These are phyloP conservation scores for Prunella himalayana DNA, from an alignment of 2,113 vertebrate genomes.

Conservation along the genomic window DNA sequence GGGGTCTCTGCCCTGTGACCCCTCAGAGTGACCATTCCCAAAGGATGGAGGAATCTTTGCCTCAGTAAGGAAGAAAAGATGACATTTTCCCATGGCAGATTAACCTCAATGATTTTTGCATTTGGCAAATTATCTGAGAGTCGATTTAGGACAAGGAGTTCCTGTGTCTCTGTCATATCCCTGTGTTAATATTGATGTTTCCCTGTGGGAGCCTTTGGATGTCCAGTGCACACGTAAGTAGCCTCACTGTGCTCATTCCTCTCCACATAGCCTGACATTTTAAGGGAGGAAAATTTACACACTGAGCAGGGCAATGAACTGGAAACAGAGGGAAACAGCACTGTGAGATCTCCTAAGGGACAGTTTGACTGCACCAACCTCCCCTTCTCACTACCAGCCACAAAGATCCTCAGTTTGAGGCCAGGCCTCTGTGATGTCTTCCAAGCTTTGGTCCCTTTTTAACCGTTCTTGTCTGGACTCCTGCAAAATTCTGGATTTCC, in stretches of 20 bases:
- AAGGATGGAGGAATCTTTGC: neutral
- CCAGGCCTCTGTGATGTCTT: neutral
- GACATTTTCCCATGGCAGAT: neutral
- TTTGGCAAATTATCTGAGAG: neutral
- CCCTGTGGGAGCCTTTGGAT: neutral
- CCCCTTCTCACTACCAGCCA: neutral
- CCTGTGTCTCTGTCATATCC: neutral
- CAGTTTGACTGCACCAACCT: neutral
- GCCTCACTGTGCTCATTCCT: neutral
- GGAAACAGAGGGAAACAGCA: neutral
- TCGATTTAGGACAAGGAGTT: neutral
- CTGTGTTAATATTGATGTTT: neutral
- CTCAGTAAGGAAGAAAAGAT: neutral
- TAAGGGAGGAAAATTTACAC: neutral
- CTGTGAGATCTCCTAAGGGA: neutral
- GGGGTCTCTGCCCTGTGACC: neutral
- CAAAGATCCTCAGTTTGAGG: neutral
- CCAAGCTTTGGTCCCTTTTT: neutral
- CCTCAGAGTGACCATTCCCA: rapidly evolving
- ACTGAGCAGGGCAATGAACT: neutral
- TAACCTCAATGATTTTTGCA: neutral
- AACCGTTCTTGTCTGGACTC: neutral
- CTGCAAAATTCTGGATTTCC: neutral
- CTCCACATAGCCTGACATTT: neutral
- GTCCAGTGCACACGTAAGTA: neutral